phyloP scores from a whole-genome alignment of 2,113 vertebrate genomes.

The Ciconia stormi region DNA sequence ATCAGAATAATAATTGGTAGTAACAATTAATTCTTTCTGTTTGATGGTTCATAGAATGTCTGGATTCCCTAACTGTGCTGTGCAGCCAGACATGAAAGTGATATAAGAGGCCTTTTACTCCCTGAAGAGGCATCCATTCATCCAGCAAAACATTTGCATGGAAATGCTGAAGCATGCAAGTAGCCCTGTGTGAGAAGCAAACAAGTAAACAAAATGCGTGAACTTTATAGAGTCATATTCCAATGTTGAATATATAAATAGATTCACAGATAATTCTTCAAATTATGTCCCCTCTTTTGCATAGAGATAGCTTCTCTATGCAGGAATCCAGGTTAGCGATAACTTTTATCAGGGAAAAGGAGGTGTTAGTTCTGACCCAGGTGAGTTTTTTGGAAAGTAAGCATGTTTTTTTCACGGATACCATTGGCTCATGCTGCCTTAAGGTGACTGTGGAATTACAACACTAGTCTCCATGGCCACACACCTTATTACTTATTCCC shows the following conservation, averaged over 20 bases:
- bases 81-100: background rate
- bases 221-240: background rate
- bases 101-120: background rate
- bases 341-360: background rate
- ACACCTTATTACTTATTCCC: background rate
- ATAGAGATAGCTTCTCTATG: background rate
- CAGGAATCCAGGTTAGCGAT: background rate
- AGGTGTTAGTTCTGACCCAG: background rate
- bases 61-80: background rate
- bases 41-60: background rate
- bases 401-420: background rate
- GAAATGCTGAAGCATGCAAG: background rate
- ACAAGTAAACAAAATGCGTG: background rate
- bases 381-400: background rate
- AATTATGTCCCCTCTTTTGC: background rate
- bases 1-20: background rate
- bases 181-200: background rate
- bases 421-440: background rate
- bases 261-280: background rate
- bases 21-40: background rate
- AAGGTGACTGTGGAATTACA: too few relatives aligned
- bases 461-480: background rate
- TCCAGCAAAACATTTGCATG: background rate
- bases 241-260: background rate
- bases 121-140: background rate